phyloP scores from a whole-genome alignment of 2,113 vertebrate genomes.

The Malurus cyaneus region DNA sequence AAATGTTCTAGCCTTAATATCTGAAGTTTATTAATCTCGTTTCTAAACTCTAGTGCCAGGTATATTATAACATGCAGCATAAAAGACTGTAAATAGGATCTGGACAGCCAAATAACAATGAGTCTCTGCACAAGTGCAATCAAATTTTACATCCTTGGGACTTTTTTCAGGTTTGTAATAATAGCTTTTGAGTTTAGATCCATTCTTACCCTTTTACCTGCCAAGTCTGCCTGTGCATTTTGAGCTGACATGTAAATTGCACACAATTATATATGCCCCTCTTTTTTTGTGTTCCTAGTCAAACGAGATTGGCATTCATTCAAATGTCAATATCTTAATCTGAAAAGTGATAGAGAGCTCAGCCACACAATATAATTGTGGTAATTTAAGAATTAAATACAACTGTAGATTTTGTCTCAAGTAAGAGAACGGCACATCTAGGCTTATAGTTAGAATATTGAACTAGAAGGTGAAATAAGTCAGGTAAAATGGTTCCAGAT shows the following conservation, averaged over 20 bases:
- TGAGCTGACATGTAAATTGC: not conserved
- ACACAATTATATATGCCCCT: not conserved
- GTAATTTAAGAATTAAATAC: not conserved
- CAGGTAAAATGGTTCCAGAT: not conserved
- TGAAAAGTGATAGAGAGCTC: not conserved
- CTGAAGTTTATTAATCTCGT: not conserved
- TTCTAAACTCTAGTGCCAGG: not conserved
- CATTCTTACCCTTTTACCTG: not conserved
- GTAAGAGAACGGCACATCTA: not conserved
- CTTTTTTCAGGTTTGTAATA: not conserved
- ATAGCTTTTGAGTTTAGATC: not conserved
- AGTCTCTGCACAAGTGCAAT: not conserved
- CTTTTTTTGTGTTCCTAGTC: not conserved
- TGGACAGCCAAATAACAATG: not conserved
- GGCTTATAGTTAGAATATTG: not conserved
- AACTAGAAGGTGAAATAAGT: not conserved
- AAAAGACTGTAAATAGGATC: constrained; percentile 5
- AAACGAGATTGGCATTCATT: not conserved
- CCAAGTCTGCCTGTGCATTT: not conserved
- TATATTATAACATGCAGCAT: not conserved
- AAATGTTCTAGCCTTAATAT: not conserved
- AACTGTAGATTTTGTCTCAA: not conserved
- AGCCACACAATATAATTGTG: not conserved
- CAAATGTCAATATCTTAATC: not conserved
- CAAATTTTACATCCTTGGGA: not conserved